Conservation (phyloP, 1,140 invertebrate species). For the Phthorimaea operculella region DNA sequence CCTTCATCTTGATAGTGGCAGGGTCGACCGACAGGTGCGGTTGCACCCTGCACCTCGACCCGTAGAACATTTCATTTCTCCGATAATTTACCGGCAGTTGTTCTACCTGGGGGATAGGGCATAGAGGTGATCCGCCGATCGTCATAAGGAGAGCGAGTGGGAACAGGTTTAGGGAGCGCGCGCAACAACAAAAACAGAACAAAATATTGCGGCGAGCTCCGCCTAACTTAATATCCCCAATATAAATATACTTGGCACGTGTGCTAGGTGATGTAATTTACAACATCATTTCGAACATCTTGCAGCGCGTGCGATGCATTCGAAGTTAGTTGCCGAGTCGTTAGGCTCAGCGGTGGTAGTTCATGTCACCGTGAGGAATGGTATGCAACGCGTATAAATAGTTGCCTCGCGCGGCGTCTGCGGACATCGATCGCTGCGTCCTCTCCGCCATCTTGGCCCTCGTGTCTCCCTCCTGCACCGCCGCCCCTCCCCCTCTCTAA, state of each 20-base stretch:
- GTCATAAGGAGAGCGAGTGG: not conserved
- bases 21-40: constrained; percentile 2
- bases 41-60: not conserved
- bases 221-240: not conserved
- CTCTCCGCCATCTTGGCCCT: constrained; percentile 63
- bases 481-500: constrained; percentile 36
- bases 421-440: constrained; percentile 64
- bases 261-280: constrained; percentile 1
- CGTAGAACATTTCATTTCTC: not conserved
- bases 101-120: constrained; percentile 1
- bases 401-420: constrained; percentile 58
- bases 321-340: not conserved
- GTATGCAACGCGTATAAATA: constrained; percentile 60
- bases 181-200: not conserved
- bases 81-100: constrained; percentile 1
- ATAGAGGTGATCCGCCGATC: not conserved
- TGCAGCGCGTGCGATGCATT: not conserved
- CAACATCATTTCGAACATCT: not conserved
- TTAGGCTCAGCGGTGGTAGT: constrained; percentile 4
- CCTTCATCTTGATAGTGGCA: not conserved
- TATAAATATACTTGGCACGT: constrained; percentile 1
- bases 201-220: not conserved
- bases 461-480: constrained; percentile 51
- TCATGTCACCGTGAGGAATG: constrained; percentile 41
- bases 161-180: not conserved